These are phyloP conservation scores for Dinoponera quadriceps DNA, from an alignment of 1,140 invertebrate species.

Conservation along the genomic window DNA sequence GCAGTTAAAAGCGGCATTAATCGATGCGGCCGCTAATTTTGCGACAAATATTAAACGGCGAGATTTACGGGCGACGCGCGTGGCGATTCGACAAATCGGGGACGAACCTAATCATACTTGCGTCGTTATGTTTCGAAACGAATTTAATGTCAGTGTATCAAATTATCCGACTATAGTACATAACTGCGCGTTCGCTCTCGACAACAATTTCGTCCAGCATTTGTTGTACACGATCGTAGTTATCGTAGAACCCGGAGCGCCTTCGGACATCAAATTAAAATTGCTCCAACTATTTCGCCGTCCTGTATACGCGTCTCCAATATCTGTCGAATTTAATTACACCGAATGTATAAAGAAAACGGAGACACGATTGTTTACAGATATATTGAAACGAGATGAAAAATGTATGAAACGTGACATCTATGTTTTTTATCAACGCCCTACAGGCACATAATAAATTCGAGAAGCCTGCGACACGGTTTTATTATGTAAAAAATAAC, in stretches of 20 bases:
- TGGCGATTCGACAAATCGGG: constrained; percentile 1
- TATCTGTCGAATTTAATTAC: background rate
- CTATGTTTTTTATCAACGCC: no score
- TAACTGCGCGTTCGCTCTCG: background rate
- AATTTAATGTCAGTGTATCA: constrained; percentile 35
- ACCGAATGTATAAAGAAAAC: background rate
- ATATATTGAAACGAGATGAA: background rate
- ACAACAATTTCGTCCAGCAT: constrained; percentile 15
- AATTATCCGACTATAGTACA: constrained; percentile 47
- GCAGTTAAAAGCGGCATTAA: constrained; percentile 17
- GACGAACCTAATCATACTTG: background rate
- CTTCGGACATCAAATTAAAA: constrained; percentile 17
- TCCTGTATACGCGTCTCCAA: background rate
- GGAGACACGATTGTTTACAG: no score
- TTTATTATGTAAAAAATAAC: no score
- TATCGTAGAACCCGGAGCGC: background rate
- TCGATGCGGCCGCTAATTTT: constrained; percentile 10
- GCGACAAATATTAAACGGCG: constrained; percentile 47
- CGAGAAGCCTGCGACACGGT: no score
- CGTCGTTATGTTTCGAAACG: background rate
- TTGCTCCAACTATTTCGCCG: background rate
- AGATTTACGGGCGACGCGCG: background rate
- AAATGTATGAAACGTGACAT: no score
- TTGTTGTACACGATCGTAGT: constrained; percentile 3
- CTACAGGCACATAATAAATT: no score